A percentile compares a stretch with the other conserved stretches of the same genome.
phyloP scores from a whole-genome alignment of 2,797 vertebrate species.

The Cryptoblepharus egeriae region DNA sequence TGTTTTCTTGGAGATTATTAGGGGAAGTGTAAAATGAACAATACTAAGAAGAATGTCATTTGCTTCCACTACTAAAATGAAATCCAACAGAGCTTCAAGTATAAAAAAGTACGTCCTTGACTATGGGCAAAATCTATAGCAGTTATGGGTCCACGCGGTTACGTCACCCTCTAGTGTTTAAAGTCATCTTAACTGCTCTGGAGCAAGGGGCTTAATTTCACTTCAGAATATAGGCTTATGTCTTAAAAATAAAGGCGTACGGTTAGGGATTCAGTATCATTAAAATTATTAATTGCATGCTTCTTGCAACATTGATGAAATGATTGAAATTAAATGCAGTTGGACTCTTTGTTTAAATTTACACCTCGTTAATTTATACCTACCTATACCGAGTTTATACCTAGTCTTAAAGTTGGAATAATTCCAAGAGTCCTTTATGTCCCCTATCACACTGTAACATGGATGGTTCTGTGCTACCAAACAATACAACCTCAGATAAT shows the following conservation, averaged over 20 bases:
- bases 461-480: background rate
- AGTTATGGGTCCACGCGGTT: no score
- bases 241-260: no score
- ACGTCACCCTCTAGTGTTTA: no score
- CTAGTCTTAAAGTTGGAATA: background rate
- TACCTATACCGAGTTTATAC: no score
- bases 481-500: background rate
- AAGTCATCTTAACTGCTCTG: no score
- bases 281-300: conserved; percentile 41
- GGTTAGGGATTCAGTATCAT: no score
- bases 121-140: no score
- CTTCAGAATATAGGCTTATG: no score
- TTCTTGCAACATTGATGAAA: background rate
- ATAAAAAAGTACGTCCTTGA: background rate
- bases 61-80: background rate
- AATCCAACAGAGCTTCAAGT: background rate
- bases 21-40: background rate
- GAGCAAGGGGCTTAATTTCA: no score
- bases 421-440: background rate
- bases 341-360: background rate
- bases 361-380: no score
- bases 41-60: background rate
- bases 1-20: background rate
- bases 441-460: background rate
- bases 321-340: background rate